Conservation (phyloP, 2,888 invertebrate species). For the Cyaniris semiargus region DNA sequence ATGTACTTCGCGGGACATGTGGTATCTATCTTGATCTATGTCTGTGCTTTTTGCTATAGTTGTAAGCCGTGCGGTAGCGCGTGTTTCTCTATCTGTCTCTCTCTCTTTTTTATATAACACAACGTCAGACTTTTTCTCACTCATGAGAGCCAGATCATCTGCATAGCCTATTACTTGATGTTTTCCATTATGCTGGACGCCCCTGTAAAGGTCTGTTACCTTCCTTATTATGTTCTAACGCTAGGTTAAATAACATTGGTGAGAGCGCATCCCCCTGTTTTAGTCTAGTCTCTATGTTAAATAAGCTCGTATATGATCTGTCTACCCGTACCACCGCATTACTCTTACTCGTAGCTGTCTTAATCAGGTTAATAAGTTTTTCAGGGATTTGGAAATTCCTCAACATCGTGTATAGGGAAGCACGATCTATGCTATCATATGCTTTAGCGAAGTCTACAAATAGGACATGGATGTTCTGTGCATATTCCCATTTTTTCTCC, state of each 20-base stretch:
- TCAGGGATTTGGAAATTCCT: constrained; percentile 3
- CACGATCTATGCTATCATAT: constrained; percentile 2
- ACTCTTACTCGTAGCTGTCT: background rate
- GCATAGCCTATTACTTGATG: no score
- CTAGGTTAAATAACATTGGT: constrained; percentile 27
- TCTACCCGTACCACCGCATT: background rate
- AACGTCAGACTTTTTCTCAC: no score
- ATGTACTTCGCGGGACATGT: no score
- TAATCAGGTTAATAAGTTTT: constrained; percentile 6
- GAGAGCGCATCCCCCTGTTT: constrained; percentile 35
- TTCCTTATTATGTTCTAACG: background rate
- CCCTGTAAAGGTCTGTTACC: constrained; percentile 3
- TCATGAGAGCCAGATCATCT: no score
- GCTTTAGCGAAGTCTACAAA: constrained; percentile 35
- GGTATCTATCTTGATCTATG: no score
- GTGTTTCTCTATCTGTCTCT: no score
- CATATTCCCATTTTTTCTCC: constrained; percentile 41
- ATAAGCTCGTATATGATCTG: background rate
- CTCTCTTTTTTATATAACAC: no score
- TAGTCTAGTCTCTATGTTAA: constrained; percentile 21
- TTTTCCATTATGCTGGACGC: constrained; percentile 24
- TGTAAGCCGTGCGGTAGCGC: no score
- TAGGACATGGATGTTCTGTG: constrained; percentile 32
- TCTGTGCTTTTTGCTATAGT: no score
- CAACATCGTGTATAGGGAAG: background rate